Base-by-base conservation (phyloP, 2,797 vertebrate genomes). In the Salarias fasciatus region DNA sequence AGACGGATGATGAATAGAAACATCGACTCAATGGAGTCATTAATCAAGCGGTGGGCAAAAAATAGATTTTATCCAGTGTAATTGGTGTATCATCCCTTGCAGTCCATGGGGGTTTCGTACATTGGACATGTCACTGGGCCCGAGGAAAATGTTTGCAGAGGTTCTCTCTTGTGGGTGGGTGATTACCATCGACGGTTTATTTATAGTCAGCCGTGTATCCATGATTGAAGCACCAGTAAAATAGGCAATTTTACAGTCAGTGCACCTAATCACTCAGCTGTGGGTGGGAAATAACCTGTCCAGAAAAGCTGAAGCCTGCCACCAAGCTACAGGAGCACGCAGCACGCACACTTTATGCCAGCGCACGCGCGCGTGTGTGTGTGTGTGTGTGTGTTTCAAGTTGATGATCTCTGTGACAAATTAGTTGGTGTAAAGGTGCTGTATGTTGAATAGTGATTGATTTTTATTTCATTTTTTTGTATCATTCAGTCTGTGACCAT, bases 191-290 rank as follows among this genome's bases (percentile, higher is more conserved):
- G 69, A 58, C 5, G 50, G 33, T 87, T 84, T 91, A 92, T 93
- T 91, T 92, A 89, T 88, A 90, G 87, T 60, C 71, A 58, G 63
- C 67, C 77, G 77, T 67, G 45, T 84, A 82, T 86, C 83, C 74
- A 40, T 88, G 87, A 91, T 89, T 86, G 87, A 89, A 89, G 87
- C 85, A 86, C 75, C 86, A 90, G 86, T 86, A 91, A 90, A 91
- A 92, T 84, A 88, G 87, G 85, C 89, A 92, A 93, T 93, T 93
- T 93, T 90, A 91, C 84, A 91, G 86, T 76, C 64, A 56, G 65
- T 89, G 85, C 70, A 48, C 72, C 79, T 85, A 87, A 91, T 92
- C 90, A 91, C 77, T 92, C 84, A 88, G 60, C 86, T 86, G 88
- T 89, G 82, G 77, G 83, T 72, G 75, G 88, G 79, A 86, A 86